Percentiles rank a stretch among this genome's conserved stretches.
These are phyloP conservation scores for Melinopterus prodromus DNA, from an alignment of 2,888 invertebrate genomes.

Conservation along the genomic window DNA sequence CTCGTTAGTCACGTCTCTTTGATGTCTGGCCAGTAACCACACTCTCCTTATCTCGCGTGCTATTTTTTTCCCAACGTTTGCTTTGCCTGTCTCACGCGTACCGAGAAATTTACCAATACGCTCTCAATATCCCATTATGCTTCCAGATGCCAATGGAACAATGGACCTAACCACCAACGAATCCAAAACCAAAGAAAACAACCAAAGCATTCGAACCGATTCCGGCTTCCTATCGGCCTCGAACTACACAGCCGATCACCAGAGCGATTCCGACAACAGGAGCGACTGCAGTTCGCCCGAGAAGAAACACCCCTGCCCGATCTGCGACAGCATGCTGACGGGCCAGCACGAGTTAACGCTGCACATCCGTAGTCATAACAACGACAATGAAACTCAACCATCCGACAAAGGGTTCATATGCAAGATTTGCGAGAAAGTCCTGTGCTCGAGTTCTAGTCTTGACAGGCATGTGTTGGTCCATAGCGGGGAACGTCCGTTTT, in stretches of 20 bases:
- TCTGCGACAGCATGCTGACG: constrained; percentile 69
- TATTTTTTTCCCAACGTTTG: background rate
- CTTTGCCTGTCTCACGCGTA: too few relatives aligned
- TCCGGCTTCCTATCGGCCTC: constrained; percentile 58
- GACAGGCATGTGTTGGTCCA: constrained; percentile 84
- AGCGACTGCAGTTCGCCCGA: constrained; percentile 60
- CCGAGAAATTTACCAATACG: too few relatives aligned
- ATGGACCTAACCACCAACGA: constrained; percentile 54
- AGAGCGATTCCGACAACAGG: constrained; percentile 65
- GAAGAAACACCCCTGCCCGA: constrained; percentile 67
- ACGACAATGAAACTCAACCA: constrained; percentile 58
- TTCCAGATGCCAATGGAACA: constrained; percentile 54
- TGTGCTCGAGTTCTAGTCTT: constrained; percentile 80
- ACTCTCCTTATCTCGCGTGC: too few relatives aligned
- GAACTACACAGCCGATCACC: constrained; percentile 39
- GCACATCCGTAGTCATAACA: constrained; percentile 72
- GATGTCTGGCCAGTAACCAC: too few relatives aligned
- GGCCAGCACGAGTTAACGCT: constrained; percentile 74
- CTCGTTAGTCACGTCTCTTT: too few relatives aligned
- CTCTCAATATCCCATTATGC: constrained; percentile 10
- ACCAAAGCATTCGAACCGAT: constrained; percentile 48
- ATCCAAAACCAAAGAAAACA: constrained; percentile 47
- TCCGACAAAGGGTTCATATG: constrained; percentile 67
- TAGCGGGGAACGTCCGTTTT: constrained; percentile 82
- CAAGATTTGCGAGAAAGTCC: constrained; percentile 72